A percentile compares a stretch with the other conserved stretches of the same genome.
phyloP scores from a whole-genome alignment of 2,888 invertebrate species.

The Eupithecia insigniata region DNA sequence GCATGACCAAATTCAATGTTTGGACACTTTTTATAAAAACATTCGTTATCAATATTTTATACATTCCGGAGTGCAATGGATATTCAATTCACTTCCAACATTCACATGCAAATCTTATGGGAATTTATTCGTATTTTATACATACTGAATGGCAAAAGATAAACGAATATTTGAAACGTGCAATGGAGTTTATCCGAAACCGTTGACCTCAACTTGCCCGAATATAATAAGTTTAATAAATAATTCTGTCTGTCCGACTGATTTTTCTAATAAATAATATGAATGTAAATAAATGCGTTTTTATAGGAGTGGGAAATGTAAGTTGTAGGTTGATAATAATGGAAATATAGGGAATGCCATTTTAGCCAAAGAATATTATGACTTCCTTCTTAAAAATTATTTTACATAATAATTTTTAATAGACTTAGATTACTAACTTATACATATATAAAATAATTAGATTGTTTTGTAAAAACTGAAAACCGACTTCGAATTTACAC shows the following conservation, averaged over 20 bases:
- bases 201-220: conserved; percentile 23
- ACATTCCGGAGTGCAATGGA: conserved; percentile 6
- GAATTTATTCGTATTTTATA: conserved; percentile 32
- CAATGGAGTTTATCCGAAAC: conserved; percentile 11
- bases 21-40: conserved; percentile 6
- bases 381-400: neutral
- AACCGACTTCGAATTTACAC: no score
- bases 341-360: no score
- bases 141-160: conserved; percentile 22
- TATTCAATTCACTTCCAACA: conserved; percentile 17
- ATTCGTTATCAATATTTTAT: conserved; percentile 15
- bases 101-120: conserved; percentile 31
- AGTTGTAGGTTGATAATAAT: no score
- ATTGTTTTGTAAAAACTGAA: no score
- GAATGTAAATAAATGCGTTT: neutral
- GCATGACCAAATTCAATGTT: neutral
- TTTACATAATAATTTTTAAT: no score
- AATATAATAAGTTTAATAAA: neutral
- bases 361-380: no score
- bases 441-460: no score
- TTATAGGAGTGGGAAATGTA: neutral
- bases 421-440: no score
- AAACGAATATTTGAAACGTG: conserved; percentile 16
- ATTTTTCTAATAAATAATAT: neutral
- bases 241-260: neutral